Conservation (phyloP, 2,113 vertebrate genomes). For the Dicentrarchus labrax region DNA sequence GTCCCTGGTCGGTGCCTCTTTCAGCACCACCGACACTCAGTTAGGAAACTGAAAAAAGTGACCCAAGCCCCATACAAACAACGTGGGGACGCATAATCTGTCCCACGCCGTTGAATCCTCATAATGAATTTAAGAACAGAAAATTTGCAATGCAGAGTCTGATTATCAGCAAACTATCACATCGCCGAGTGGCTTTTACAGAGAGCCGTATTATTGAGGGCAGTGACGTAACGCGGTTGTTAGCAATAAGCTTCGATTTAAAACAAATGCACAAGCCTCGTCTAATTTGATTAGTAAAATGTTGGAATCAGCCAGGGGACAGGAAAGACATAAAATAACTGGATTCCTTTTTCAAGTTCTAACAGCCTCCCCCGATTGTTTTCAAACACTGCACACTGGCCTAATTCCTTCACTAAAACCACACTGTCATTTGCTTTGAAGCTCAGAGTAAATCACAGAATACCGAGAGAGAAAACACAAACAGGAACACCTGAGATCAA, state of each 20-base stretch:
- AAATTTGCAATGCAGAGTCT: neutral
- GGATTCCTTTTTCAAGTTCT: conserved; percentile 31
- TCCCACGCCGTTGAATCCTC: neutral
- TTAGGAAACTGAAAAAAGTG: conserved; percentile 4
- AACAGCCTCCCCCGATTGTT: conserved; percentile 34
- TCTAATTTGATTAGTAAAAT: conserved; percentile 39
- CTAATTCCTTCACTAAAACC: conserved; percentile 57
- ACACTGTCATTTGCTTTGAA: conserved; percentile 52
- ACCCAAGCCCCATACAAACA: neutral
- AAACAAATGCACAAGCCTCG: conserved; percentile 44
- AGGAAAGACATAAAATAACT: conserved; percentile 29
- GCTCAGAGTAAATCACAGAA: conserved; percentile 58
- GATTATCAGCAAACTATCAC: conserved; percentile 25
- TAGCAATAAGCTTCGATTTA: conserved; percentile 33
- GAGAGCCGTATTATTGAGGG: conserved; percentile 8
- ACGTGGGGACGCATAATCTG: conserved; percentile 14
- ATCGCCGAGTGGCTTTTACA: conserved; percentile 25
- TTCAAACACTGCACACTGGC: conserved; percentile 43
- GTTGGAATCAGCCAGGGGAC: conserved; percentile 17
- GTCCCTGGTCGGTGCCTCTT: conserved; percentile 19
- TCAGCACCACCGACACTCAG: conserved; percentile 18
- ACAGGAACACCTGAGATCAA: conserved; percentile 68
- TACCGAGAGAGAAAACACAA: conserved; percentile 48
- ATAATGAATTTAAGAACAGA: conserved; percentile 30
- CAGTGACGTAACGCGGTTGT: conserved; percentile 17